Conservation (phyloP, 2,797 vertebrate genomes). For the Syndactyla subalaris region DNA sequence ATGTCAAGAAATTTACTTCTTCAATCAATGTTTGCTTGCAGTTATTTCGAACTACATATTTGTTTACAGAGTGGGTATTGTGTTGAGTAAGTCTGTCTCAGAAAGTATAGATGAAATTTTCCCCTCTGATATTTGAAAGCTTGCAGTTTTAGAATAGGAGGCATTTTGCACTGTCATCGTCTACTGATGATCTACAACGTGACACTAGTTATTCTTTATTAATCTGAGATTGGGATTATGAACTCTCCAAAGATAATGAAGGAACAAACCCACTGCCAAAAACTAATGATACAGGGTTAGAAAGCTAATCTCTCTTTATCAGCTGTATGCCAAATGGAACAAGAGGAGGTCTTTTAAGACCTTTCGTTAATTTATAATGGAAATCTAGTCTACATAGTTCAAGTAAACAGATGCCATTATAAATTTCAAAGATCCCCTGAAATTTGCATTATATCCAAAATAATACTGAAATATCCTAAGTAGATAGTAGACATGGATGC, state of each 20-base stretch:
- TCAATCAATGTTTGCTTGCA: neutral
- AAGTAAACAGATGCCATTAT: neutral
- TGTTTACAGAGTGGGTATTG: neutral
- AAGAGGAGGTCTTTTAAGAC: neutral
- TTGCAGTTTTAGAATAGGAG: neutral
- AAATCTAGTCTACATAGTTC: neutral
- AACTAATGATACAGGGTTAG: neutral
- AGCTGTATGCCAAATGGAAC: neutral
- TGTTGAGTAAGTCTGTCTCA: neutral
- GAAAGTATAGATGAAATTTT: neutral
- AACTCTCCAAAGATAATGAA: neutral
- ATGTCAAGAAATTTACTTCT: neutral
- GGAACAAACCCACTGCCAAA: neutral
- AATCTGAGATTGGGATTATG: neutral
- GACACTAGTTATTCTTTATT: neutral
- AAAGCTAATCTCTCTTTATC: neutral
- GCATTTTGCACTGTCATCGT: neutral
- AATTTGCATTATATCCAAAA: neutral
- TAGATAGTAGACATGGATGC: neutral
- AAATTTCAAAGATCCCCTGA: neutral
- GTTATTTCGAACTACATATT: neutral
- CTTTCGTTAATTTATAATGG: neutral
- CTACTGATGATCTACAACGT: neutral
- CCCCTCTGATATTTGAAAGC: neutral
- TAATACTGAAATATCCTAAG: neutral